Conservation (phyloP, 2,797 vertebrate species). For the Amblyraja radiata region DNA sequence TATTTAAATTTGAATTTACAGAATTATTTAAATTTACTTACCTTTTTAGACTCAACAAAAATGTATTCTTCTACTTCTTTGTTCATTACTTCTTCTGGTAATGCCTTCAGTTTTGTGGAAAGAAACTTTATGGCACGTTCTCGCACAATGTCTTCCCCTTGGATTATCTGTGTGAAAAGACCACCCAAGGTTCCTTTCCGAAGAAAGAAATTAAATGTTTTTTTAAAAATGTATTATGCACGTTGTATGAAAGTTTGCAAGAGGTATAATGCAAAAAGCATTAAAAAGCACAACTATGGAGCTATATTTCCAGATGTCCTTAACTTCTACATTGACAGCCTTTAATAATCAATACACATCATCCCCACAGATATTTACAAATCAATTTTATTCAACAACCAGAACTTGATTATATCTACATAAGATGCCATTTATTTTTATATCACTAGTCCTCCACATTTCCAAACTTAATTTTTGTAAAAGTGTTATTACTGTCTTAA, state of each 20-base stretch:
- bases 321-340: background rate
- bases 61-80: slow-evolving; percentile 93
- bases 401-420: background rate
- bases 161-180: slow-evolving; percentile 92
- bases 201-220: background rate
- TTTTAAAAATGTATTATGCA: background rate
- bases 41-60: slow-evolving; percentile 88
- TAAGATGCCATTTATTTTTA: background rate
- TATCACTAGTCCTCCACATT: background rate
- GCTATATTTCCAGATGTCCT: background rate
- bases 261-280: background rate
- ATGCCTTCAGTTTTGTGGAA: slow-evolving; percentile 79
- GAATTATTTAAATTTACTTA: slow-evolving; percentile 43
- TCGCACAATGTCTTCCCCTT: slow-evolving; percentile 91
- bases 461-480: background rate
- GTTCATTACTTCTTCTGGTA: slow-evolving; percentile 85
- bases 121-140: slow-evolving; percentile 94
- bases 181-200: slow-evolving; percentile 81
- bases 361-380: background rate
- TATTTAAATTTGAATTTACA: background rate
- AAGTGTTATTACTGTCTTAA: background rate
- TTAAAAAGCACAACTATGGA: background rate
- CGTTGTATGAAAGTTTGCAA: background rate
- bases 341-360: background rate
- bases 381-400: background rate